These are phyloP conservation scores for Oscarella lobularis DNA, from an alignment of 37 sponge, comb jelly and placozoan species.

Conservation along the genomic window DNA sequence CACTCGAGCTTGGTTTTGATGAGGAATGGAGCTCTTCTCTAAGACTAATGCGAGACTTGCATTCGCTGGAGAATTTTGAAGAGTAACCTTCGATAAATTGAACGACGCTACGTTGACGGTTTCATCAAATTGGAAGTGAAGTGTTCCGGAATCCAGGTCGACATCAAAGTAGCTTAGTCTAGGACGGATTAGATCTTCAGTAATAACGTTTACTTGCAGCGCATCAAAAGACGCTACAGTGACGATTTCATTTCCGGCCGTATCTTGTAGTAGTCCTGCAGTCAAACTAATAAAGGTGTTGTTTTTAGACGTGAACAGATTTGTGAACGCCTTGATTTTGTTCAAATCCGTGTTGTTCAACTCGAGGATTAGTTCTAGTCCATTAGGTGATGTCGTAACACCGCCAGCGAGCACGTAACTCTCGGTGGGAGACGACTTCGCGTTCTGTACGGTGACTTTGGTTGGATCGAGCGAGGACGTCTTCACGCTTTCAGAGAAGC, in stretches of 20 bases:
- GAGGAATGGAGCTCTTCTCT: conserved; percentile 32
- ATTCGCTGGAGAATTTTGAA: conserved; percentile 39
- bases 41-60: conserved; percentile 28
- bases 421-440: conserved; percentile 1
- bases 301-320: conserved; percentile 37
- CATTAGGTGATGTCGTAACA: conserved; percentile 16
- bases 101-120: conserved; percentile 73
- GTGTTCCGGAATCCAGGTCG: conserved; percentile 64
- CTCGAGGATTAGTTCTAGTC: conserved; percentile 22
- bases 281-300: conserved; percentile 44
- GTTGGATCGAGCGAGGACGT: conserved; percentile 47
- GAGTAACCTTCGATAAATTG: conserved; percentile 19
- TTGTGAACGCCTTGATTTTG: conserved; percentile 43
- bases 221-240: conserved; percentile 19
- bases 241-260: conserved; percentile 46
- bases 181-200: conserved; percentile 49
- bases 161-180: conserved; percentile 49
- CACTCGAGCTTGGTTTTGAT: conserved; percentile 30
- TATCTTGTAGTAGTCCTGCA: conserved; percentile 26
- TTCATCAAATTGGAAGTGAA: conserved; percentile 66
- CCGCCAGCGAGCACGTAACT: conserved; percentile 51
- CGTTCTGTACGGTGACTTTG: conserved; percentile 44
- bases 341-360: conserved; percentile 62
- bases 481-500: conserved; percentile 69
- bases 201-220: conserved; percentile 33